phyloP scores from a whole-genome alignment of 2,113 vertebrate species.

The Urocynchramus pylzowi region DNA sequence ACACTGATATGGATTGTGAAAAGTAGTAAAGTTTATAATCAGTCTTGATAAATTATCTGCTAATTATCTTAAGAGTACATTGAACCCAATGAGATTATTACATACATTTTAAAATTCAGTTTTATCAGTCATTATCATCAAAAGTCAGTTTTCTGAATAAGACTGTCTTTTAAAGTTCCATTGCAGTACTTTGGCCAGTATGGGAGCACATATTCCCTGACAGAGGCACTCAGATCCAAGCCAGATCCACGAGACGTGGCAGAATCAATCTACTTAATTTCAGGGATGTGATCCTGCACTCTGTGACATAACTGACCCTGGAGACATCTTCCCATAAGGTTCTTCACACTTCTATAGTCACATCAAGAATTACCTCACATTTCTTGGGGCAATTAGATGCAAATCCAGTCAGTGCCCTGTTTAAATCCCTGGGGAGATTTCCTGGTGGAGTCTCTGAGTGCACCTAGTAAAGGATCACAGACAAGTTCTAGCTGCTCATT shows the following conservation, averaged over 20 bases:
- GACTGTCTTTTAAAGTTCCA: background rate
- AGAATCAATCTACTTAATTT: background rate
- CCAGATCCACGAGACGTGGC: background rate
- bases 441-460: background rate
- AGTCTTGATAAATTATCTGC: background rate
- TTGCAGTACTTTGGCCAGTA: background rate
- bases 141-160: background rate
- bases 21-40: slow-evolving; percentile 9
- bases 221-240: background rate
- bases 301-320: background rate
- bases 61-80: background rate
- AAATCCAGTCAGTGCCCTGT: background rate
- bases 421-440: background rate
- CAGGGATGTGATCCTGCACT: background rate
- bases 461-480: background rate
- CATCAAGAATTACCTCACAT: background rate
- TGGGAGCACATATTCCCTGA: too few relatives aligned
- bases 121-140: background rate
- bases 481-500: background rate
- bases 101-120: background rate
- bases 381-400: background rate
- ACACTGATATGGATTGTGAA: background rate
- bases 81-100: background rate
- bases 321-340: background rate
- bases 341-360: background rate